A percentile compares a stretch with the other conserved stretches of the same genome.
phyloP scores from a whole-genome alignment of 37 sponge, comb jelly and placozoan genomes.

The Cliona cf. orientalis region DNA sequence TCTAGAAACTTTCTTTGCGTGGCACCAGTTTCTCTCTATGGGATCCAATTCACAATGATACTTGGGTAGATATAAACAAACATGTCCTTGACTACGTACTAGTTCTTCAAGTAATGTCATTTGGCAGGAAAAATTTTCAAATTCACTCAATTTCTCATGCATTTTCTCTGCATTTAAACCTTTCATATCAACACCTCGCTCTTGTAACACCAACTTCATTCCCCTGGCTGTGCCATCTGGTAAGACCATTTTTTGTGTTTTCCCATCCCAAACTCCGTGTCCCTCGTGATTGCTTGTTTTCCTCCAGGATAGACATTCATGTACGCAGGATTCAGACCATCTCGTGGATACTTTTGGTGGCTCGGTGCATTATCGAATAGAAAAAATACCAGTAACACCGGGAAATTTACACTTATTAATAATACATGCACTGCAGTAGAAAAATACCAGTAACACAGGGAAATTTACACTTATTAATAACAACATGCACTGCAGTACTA shows the following conservation, averaged over 20 bases:
- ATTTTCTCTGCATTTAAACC: slow-evolving; percentile 37
- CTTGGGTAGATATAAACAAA: slow-evolving; percentile 46
- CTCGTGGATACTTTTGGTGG: slow-evolving; percentile 36
- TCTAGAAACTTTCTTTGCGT: slow-evolving; percentile 34
- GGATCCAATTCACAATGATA: slow-evolving; percentile 55
- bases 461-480: no score
- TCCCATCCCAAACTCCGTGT: slow-evolving; percentile 41
- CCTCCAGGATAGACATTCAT: slow-evolving; percentile 69
- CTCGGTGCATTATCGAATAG: slow-evolving; percentile 55
- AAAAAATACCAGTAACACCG: slow-evolving; percentile 13
- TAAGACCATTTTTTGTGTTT: slow-evolving; percentile 17
- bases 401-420: slow-evolving; percentile 51
- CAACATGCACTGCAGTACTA: slow-evolving; percentile 17
- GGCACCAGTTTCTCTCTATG: slow-evolving; percentile 38
- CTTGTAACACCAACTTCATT: slow-evolving; percentile 37
- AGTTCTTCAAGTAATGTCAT: not conserved
- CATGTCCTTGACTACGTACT: slow-evolving; percentile 12
- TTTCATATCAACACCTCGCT: slow-evolving; percentile 47
- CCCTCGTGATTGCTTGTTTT: slow-evolving; percentile 16
- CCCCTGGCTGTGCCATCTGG: slow-evolving; percentile 45
- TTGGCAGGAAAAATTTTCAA: slow-evolving; percentile 28
- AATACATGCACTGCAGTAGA: no score
- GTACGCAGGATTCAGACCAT: slow-evolving; percentile 30
- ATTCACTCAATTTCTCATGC: not conserved
- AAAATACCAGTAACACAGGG: no score